Base-by-base conservation (phyloP, 2,113 vertebrate species). In the Clarias batrachus region DNA sequence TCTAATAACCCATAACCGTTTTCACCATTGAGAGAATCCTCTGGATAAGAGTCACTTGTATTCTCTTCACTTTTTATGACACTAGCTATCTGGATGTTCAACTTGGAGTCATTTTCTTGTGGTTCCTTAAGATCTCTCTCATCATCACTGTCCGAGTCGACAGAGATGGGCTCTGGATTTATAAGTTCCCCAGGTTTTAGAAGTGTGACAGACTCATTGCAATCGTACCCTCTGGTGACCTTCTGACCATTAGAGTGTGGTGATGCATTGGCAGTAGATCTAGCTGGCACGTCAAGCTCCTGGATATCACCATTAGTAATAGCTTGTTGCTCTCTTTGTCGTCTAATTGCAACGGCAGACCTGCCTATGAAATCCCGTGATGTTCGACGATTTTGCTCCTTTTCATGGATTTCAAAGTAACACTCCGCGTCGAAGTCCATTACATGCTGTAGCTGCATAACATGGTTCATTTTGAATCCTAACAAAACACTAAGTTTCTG, bases 381-480 rank as follows among this genome's bases (percentile, higher is more conserved):
- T 33, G 97, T 98, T 82, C 97, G 96, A 63, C 90, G 91, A 71
- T 90, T 90, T 30, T 81, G 88, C 27, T 87, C 86, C 87, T 95
- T 95, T 0, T 94, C 93, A 0, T 94, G 92, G 85, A 95, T 96
- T 91, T 97, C 94, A 87, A 95, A 97, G 0, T 93, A 89, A 90
- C 94, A 96, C 3, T 95, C 95, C 0, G 93, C 91, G 57, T 92
- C 92, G 60, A 98, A 96, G 33, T 95, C 95, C 94, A 99, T 95
- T 82, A 95, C 94, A 0, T 99, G 98, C 71, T 93, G 95, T 70
- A 99, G 95, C 90, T 95, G 96, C 92, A 95, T 94, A 25, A 98
- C 89, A 60, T 97, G 96, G 87, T 96, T 95, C 98, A 99, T 99
- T 81, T 96, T 97, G 93, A 99, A 99, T 56, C 98, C 98, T 14